Base-by-base conservation (phyloP, 2,113 vertebrate species). In the Podocnemis expansa region DNA sequence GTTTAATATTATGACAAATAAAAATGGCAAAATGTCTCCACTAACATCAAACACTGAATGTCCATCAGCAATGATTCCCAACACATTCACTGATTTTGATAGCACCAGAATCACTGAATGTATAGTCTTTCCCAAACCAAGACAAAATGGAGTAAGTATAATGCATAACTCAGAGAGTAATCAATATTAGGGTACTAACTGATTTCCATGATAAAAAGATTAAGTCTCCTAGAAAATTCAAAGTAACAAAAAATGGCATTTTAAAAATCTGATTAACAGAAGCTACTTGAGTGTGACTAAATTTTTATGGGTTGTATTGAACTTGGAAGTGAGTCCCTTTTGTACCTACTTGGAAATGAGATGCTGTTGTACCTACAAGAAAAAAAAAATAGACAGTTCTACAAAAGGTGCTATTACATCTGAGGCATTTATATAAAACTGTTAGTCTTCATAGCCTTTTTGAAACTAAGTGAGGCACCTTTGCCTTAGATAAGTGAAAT, bases 391-490 rank as follows among this genome's bases (percentile, higher is more conserved):
- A 52, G 82, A 51, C 70, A 89, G 60, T 82, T 94, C 89, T 76
- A 87, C 0, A 1, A 82, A 96, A 89, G 29, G 55, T 55, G 75
- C 67, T 80, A 41, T 90, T 92, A 87, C 27, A 87, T 49, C 10
- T 21, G 56, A 93, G 83, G 14, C 5, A n/a, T 70, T 52, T 84
- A 17, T 70, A 19, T 89, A 85, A 24, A 85, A 92, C 91, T 96
- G 93, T 96, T 96, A 95, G 91, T 94, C 93, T 96, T 89, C 89
- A 95, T 90, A 97, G 60, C 52, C 78, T 70, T 51, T 86, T 95
- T 89, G 85, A 92, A 96, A 84, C 82, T 2, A 8, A 67, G 19
- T 34, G 63, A 93, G 78, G 43, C 38, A 93, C 78, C 88, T 92
- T 89, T 92, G 76, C 60, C 73, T 95, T 78, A 89, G 79, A 43